A percentile compares a stretch with the other conserved stretches of the same genome.
phyloP scores from a whole-genome alignment of 2,888 invertebrate species.

The Agelastica alni region DNA sequence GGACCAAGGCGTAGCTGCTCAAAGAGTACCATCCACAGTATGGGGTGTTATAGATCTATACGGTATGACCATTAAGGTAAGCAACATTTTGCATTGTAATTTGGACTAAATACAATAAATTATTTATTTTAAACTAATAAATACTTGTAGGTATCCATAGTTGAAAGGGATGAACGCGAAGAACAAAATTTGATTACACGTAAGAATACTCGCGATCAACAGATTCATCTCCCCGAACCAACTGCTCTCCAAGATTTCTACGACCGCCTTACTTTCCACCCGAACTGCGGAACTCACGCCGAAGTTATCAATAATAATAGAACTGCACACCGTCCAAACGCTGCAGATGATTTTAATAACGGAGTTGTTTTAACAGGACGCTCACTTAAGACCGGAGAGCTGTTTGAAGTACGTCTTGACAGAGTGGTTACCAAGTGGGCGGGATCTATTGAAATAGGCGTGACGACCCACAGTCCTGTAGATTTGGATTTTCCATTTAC shows the following conservation, averaged over 20 bases:
- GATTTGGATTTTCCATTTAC: conserved; percentile 90
- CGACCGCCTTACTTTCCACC: conserved; percentile 85
- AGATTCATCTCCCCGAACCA: conserved; percentile 54
- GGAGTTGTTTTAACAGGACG: conserved; percentile 90
- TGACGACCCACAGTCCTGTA: conserved; percentile 87
- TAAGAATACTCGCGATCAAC: conserved; percentile 65
- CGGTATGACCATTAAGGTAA: conserved; percentile 87
- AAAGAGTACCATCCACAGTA: conserved; percentile 76
- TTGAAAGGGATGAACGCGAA: conserved; percentile 80
- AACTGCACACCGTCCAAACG: conserved; percentile 91
- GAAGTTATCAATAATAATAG: conserved; percentile 88
- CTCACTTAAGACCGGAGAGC: conserved; percentile 81
- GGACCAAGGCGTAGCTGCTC: conserved; percentile 90
- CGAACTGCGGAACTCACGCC: conserved; percentile 90
- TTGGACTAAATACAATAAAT: not conserved
- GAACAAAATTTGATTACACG: conserved; percentile 74
- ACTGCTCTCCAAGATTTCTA: conserved; percentile 58
- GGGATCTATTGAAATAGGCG: conserved; percentile 86
- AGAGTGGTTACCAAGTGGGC: conserved; percentile 92
- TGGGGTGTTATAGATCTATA: conserved; percentile 97
- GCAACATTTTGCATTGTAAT: not conserved
- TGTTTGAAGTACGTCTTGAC: conserved; percentile 91
- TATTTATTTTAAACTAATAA: not conserved
- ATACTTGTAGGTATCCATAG: conserved; percentile 70
- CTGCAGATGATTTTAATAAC: conserved; percentile 91